These are phyloP conservation scores for Andrena cerasifolii DNA, from an alignment of 1,140 invertebrate species.

Conservation along the genomic window DNA sequence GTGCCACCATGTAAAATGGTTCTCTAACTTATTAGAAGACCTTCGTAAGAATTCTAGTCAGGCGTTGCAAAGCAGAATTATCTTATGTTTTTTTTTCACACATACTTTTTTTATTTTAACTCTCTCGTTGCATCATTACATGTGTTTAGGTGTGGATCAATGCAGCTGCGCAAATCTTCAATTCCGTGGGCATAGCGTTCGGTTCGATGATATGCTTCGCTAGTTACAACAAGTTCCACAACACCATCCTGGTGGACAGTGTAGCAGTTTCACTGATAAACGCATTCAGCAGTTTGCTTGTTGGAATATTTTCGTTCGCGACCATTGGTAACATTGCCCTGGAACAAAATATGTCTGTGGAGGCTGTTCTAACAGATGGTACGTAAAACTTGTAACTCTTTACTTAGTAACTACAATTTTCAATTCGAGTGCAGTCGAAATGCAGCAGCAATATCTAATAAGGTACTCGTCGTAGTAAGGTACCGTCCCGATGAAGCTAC, in stretches of 20 bases:
- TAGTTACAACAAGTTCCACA: slow-evolving; percentile 97
- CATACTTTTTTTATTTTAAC: too few relatives aligned
- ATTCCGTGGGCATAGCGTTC: slow-evolving; percentile 95
- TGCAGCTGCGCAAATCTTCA: slow-evolving; percentile 96
- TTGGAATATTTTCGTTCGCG: slow-evolving; percentile 94
- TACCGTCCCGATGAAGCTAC: too few relatives aligned
- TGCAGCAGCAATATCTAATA: too few relatives aligned
- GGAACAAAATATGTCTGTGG: slow-evolving; percentile 89
- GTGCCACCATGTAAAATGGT: too few relatives aligned
- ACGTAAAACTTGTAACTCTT: slow-evolving; percentile 71
- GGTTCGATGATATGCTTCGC: slow-evolving; percentile 97
- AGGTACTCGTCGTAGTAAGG: too few relatives aligned
- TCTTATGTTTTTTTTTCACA: too few relatives aligned
- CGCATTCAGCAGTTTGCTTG: slow-evolving; percentile 91
- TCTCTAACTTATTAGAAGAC: too few relatives aligned
- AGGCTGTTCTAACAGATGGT: slow-evolving; percentile 93
- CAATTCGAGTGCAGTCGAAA: slow-evolving; percentile 4
- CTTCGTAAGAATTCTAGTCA: too few relatives aligned
- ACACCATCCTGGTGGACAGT: slow-evolving; percentile 93
- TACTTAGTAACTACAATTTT: slow-evolving; percentile 14
- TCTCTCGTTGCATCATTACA: not conserved
- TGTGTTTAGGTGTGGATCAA: slow-evolving; percentile 91
- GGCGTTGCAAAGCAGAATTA: too few relatives aligned
- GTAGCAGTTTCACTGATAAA: slow-evolving; percentile 92
- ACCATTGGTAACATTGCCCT: slow-evolving; percentile 93